Evolutionary conservation across 2,888 invertebrate species (phyloP).

Genomic region (Yponomeuta sedellus): DNA sequence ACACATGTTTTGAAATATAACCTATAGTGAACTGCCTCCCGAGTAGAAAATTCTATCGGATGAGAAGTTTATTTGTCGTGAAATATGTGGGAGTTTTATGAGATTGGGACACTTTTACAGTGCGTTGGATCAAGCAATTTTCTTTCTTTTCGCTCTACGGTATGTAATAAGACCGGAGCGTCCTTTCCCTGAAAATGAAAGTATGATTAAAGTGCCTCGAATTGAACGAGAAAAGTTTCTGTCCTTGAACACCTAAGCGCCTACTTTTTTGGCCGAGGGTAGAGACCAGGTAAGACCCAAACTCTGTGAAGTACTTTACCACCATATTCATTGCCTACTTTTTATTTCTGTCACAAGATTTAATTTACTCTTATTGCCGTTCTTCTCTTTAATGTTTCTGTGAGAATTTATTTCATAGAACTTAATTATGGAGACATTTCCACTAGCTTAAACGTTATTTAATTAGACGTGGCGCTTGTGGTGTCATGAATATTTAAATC

Average conservation of each 20-base stretch:
- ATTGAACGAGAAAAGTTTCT: conserved; percentile 66
- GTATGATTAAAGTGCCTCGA: conserved; percentile 57
- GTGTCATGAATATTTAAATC: background rate
- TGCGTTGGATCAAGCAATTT: conserved; percentile 67
- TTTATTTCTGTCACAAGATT: conserved; percentile 2
- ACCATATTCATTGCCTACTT: background rate
- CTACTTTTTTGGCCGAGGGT: conserved; percentile 17
- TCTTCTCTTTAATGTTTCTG: conserved; percentile 1
- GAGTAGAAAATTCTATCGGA: conserved; percentile 67
- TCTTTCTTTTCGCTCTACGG: conserved; percentile 55
- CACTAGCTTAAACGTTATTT: background rate
- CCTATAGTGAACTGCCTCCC: conserved; percentile 70
- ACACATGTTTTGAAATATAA: conserved; percentile 77
- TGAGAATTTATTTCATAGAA: background rate
- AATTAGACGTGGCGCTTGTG: background rate
- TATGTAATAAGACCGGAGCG: conserved; percentile 59
- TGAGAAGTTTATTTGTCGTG: conserved; percentile 75
- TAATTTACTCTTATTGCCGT: background rate
- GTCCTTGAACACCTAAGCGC: conserved; percentile 28
- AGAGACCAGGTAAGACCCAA: background rate
- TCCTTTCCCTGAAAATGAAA: conserved; percentile 53
- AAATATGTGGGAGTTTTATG: conserved; percentile 75
- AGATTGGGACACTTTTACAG: conserved; percentile 64
- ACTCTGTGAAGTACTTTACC: background rate
- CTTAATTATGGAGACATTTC: background rate